Evolutionary conservation across 2,797 vertebrate species (phyloP), one percentile per base, ranked within the genome.

Genomic region (Clarias laeviceps): DNA sequence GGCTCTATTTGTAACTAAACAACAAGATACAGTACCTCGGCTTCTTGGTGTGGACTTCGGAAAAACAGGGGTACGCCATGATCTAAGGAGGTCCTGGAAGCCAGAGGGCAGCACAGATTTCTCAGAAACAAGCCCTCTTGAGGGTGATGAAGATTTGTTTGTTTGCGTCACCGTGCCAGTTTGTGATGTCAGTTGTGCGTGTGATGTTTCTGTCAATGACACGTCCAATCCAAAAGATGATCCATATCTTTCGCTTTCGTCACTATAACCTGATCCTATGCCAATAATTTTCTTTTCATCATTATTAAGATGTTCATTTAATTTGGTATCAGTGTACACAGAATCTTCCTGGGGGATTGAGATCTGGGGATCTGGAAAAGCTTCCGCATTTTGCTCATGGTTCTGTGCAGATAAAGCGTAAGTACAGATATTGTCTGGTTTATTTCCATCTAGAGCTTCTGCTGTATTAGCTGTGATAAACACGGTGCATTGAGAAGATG

Each of bases 161-260:
- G 93, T 90, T 93, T 90, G 93, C 91, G 91, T 86, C 90, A 91
- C 91, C 87, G 40, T 2, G 3, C 89, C 65, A 56, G 90, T 90
- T 89, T 88, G 91, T 90, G 92, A 90, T 83, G 88, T 89, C 82
- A 88, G 80, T 81, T 82, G 88, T 84, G 84, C 84, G 24, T 80
- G 88, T 92, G 92, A 93, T 90, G 92, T 94, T 88, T 94, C 92
- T 91, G 93, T 91, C 11, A 34, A 50, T 88, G 87, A 91, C 85
- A 88, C 82, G 84, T 89, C 84, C 93, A 94, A 94, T 87, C 95
- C 93, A 93, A 96, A 96, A 77, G 92, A 90, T 20, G 93, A 92
- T 88, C 91, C 93, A 92, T 87, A 91, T 83, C 81, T 93, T 89
- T 77, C 89, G 40, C 90, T 94, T 92, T 91, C 90, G 90, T 90